Base-by-base conservation (phyloP, 1,140 invertebrate genomes). In the Dinoponera quadriceps region DNA sequence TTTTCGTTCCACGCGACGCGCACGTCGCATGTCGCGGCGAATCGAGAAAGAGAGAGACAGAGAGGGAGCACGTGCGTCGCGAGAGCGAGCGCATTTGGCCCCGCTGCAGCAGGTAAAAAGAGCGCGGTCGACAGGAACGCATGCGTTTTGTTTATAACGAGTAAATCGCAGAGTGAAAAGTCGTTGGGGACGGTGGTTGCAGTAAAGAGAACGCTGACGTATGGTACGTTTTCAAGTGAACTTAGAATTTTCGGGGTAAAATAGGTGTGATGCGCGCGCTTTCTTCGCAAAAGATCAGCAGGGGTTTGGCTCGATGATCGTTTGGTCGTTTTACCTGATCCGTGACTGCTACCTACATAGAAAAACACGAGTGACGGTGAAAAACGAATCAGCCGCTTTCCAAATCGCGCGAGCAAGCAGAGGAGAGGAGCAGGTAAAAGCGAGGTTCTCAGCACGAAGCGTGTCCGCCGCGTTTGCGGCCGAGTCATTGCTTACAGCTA, bases 361-460 rank as follows among this genome's bases (percentile, higher is more conserved):
- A 11, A 51, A 25, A 20, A 57, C 55, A 69, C 29, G 49, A 69
- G 51, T 38, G 22, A 22, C 25, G n/a, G 3, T 59, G 44, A 69
- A 69, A n/a, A 80, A 57, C 51, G 33, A 44, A 80, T 71, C 33
- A n/a, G 0, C 33, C 22, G 66, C 25, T 57, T 71, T 11, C 33
- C 27, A 71, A 80, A 80, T 80, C 75, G 69, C 63, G 29, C 57
- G 49, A 13, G 63, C 29, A 33, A 7, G 33, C 2, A 7, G 33
- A 44, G 38, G 38, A 44, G 38, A 44, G 38, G 51, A 80, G 57
- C 71, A 85, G 86, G 86, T 87, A 87, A 68, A 54, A 7, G 54
- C 16, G 22, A 57, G 22, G 33, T 55, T 60, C 82, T 33, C 82
- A 78, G 77, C 63, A 82, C 59, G 83, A 85, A 86, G 13, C 62